A percentile compares a stretch with the other conserved stretches of the same genome.
These are phyloP conservation scores for Grus americana DNA, from an alignment of 2,113 vertebrate genomes.

Conservation along the genomic window DNA sequence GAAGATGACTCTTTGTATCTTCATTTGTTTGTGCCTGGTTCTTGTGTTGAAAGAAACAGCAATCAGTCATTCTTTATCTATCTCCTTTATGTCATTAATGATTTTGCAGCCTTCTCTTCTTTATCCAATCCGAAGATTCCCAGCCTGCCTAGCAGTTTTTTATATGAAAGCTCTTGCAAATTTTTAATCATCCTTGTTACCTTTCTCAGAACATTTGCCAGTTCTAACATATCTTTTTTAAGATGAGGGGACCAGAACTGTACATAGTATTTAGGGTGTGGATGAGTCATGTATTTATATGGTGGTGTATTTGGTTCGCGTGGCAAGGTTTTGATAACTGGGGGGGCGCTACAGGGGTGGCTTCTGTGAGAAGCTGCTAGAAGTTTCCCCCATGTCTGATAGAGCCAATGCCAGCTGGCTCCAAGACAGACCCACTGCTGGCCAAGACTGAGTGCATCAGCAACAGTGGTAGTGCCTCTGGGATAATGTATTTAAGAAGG, in stretches of 20 bases:
- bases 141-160: neutral
- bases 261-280: neutral
- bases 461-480: too few species aligned
- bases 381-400: too few species aligned
- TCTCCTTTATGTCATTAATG: neutral
- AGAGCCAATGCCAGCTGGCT: too few species aligned
- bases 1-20: neutral
- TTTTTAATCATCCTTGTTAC: neutral
- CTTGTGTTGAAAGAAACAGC: neutral
- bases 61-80: neutral
- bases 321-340: too few species aligned
- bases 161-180: neutral
- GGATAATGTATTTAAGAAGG: too few species aligned
- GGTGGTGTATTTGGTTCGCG: too few species aligned
- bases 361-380: too few species aligned
- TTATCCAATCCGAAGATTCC: neutral
- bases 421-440: too few species aligned
- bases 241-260: neutral
- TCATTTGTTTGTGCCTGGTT: neutral
- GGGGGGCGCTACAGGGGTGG: too few species aligned
- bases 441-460: too few species aligned
- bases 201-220: neutral
- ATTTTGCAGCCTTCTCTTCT: neutral
- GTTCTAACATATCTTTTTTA: neutral
- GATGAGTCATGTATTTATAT: neutral